These are phyloP conservation scores for Coptotermes formosanus DNA, from an alignment of 1,140 invertebrate genomes.

Conservation along the genomic window DNA sequence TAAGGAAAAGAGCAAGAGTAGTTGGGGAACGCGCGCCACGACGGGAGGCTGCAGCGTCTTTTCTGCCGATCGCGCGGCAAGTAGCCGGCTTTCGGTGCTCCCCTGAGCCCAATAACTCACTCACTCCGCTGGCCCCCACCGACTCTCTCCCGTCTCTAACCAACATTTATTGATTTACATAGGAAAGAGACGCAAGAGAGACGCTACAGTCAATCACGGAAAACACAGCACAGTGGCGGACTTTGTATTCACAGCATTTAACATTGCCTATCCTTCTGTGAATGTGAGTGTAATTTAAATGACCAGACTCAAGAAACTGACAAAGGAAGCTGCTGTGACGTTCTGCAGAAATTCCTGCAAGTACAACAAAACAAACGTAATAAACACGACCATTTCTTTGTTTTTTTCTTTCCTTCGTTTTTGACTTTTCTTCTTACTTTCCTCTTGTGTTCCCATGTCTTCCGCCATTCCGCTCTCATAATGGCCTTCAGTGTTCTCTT, in stretches of 20 bases:
- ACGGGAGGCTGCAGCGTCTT: neutral
- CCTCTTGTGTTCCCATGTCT: too few relatives aligned
- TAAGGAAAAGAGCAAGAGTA: too few relatives aligned
- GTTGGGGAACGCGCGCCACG: too few relatives aligned
- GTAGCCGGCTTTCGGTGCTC: neutral
- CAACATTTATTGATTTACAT: conserved; percentile 19
- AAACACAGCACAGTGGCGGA: neutral
- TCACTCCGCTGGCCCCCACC: neutral
- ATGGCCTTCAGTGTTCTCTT: too few relatives aligned
- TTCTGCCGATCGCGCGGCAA: neutral
- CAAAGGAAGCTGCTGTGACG: neutral
- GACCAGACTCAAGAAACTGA: neutral
- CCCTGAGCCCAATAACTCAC: conserved; percentile 13
- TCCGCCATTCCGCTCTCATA: too few relatives aligned
- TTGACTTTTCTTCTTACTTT: too few relatives aligned
- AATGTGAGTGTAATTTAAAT: neutral
- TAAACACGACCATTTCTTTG: too few relatives aligned
- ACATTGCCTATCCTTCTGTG: neutral
- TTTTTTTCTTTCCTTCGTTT: too few relatives aligned
- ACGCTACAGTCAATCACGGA: neutral
- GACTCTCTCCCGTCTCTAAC: neutral
- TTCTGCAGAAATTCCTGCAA: neutral
- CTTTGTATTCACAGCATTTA: neutral
- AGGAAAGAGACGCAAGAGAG: neutral
- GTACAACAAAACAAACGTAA: too few relatives aligned